Percentiles rank a stretch among this genome's conserved stretches.
These are phyloP conservation scores for Ailuropoda melanoleuca DNA, from an alignment of 2,113 vertebrate species.

Conservation along the genomic window DNA sequence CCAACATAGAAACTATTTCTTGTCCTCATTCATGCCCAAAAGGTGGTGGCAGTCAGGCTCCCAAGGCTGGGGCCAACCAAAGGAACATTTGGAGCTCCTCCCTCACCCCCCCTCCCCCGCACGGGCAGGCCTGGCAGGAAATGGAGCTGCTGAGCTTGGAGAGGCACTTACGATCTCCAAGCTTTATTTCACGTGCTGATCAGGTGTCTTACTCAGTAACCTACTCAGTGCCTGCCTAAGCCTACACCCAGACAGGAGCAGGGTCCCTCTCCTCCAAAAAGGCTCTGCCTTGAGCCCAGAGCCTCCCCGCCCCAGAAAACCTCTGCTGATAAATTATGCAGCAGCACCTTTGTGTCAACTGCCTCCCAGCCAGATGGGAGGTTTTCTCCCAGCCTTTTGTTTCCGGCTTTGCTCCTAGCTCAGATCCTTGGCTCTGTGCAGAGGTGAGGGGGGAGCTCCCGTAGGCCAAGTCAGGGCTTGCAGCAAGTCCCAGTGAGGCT, in stretches of 20 bases:
- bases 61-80: neutral
- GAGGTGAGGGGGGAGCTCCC: constrained; percentile 81
- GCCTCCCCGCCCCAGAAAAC: constrained; percentile 79
- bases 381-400: constrained; percentile 84
- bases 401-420: constrained; percentile 80
- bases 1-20: neutral
- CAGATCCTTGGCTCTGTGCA: constrained; percentile 74
- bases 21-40: neutral
- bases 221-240: constrained; percentile 60
- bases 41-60: neutral
- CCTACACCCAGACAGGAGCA: constrained; percentile 50
- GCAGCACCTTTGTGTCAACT: constrained; percentile 84
- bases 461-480: constrained; percentile 81
- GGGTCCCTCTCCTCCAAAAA: constrained; percentile 54
- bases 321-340: constrained; percentile 84
- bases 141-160: neutral
- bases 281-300: constrained; percentile 77
- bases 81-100: neutral
- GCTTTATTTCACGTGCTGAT: neutral
- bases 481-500: constrained; percentile 72
- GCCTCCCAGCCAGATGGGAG: constrained; percentile 84
- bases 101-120: neutral
- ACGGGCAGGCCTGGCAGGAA: neutral
- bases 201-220: constrained; percentile 32
- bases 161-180: neutral